A percentile compares a stretch with the other conserved stretches of the same genome.
Conservation (phyloP, 2,888 invertebrate genomes). For the Papilio protenor region DNA sequence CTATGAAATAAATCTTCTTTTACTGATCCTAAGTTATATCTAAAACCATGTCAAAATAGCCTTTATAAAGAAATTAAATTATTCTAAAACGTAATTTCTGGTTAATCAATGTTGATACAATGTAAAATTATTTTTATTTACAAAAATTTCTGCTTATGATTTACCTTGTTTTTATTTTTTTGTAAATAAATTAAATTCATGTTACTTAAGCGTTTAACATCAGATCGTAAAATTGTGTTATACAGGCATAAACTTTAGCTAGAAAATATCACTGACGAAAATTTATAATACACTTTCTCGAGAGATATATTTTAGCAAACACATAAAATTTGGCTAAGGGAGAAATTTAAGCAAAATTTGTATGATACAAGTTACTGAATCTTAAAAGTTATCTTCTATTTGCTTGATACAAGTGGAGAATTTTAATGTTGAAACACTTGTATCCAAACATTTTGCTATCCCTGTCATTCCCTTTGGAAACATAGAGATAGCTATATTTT, state of each 20-base stretch:
- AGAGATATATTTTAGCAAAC: not conserved
- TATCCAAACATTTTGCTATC: no score
- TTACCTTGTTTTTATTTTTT: not conserved
- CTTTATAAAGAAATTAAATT: not conserved
- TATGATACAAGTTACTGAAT: not conserved
- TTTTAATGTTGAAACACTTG: not conserved
- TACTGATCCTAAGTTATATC: not conserved
- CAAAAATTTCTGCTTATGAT: no score
- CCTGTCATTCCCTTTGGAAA: no score
- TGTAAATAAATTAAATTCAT: not conserved
- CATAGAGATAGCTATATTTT: no score
- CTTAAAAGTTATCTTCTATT: not conserved
- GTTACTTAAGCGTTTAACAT: not conserved
- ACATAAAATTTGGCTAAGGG: not conserved
- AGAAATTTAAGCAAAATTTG: not conserved
- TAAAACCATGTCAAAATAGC: not conserved
- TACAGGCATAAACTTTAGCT: not conserved
- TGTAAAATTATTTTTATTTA: no score
- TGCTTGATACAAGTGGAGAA: not conserved
- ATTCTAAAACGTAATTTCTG: not conserved
- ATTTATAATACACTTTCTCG: not conserved
- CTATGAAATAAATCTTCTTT: constrained; percentile 20
- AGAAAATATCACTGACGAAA: not conserved
- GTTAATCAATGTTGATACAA: not conserved
- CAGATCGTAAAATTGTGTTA: not conserved